Percentiles rank a stretch among this genome's conserved stretches.
phyloP scores from a whole-genome alignment of 1,140 invertebrate species.

The Lepidurus arcticus region DNA sequence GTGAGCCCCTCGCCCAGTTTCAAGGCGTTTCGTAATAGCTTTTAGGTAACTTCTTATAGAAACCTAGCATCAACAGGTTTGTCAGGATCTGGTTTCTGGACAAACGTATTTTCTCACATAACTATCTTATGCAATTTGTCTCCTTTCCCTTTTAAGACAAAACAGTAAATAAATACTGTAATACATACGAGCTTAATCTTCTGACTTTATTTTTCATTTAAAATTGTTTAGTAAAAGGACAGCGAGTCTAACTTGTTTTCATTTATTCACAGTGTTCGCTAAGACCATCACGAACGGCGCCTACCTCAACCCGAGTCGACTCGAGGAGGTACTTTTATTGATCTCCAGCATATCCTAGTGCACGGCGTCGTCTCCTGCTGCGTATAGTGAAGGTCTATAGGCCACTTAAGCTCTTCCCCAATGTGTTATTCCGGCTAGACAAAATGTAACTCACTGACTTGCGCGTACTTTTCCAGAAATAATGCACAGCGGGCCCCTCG shows the following conservation, averaged over 20 bases:
- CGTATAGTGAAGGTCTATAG: background rate
- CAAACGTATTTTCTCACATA: too few relatives aligned
- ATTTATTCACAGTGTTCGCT: background rate
- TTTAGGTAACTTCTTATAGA: too few relatives aligned
- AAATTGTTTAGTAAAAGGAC: background rate
- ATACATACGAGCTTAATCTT: too few relatives aligned
- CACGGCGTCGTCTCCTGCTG: background rate
- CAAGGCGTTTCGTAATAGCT: too few relatives aligned
- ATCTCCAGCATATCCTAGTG: background rate
- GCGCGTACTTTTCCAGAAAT: background rate
- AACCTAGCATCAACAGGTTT: too few relatives aligned
- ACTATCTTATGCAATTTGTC: too few relatives aligned
- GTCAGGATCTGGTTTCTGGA: too few relatives aligned
- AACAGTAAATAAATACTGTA: too few relatives aligned
- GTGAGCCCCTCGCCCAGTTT: too few relatives aligned
- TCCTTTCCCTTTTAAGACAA: too few relatives aligned
- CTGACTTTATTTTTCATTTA: background rate
- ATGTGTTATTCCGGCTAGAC: background rate
- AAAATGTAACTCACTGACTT: background rate
- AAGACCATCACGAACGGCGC: background rate
- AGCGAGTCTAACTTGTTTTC: background rate
- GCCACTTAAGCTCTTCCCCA: background rate
- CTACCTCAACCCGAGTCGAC: conserved; percentile 17
- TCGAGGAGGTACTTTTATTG: conserved; percentile 10
- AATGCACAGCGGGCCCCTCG: background rate